These are phyloP conservation scores for Dinomys branickii DNA, from an alignment of 2,113 vertebrate genomes.

Conservation along the genomic window DNA sequence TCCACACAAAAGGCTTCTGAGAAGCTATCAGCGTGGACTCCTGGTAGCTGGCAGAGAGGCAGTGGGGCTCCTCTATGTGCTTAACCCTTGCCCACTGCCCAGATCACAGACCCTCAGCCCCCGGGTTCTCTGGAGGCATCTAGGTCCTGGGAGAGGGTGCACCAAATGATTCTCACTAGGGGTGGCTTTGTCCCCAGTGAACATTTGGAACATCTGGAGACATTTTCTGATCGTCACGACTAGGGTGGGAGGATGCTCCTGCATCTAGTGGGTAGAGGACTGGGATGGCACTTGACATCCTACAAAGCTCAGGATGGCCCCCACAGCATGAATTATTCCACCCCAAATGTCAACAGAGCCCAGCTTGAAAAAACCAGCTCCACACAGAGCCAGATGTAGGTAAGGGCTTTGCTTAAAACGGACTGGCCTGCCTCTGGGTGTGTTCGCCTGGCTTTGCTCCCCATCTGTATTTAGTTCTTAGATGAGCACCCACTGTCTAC, in stretches of 20 bases:
- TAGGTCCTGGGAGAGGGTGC: neutral
- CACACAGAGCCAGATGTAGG: accelerated
- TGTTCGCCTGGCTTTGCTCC: accelerated
- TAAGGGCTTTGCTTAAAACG: neutral
- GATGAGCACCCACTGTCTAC: too few species aligned
- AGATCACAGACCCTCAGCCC: accelerated
- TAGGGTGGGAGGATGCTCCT: neutral
- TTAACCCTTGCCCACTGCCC: neutral
- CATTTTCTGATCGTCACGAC: neutral
- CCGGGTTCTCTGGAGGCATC: neutral
- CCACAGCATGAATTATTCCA: accelerated
- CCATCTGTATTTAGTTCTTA: neutral
- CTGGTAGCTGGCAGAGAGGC: neutral
- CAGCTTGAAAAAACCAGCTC: neutral
- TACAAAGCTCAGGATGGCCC: neutral
- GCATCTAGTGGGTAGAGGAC: neutral
- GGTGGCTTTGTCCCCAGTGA: neutral
- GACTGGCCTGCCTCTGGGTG: neutral
- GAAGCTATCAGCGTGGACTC: accelerated
- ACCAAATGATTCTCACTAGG: neutral
- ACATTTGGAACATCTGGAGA: neutral
- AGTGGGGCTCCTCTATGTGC: accelerated
- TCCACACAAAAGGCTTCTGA: accelerated
- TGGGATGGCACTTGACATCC: neutral
- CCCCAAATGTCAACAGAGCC: neutral